Evolutionary conservation across 35 echinoderm and acorn worm genomes (phyloP).

Genomic region (Apostichopus japonicus): DNA sequence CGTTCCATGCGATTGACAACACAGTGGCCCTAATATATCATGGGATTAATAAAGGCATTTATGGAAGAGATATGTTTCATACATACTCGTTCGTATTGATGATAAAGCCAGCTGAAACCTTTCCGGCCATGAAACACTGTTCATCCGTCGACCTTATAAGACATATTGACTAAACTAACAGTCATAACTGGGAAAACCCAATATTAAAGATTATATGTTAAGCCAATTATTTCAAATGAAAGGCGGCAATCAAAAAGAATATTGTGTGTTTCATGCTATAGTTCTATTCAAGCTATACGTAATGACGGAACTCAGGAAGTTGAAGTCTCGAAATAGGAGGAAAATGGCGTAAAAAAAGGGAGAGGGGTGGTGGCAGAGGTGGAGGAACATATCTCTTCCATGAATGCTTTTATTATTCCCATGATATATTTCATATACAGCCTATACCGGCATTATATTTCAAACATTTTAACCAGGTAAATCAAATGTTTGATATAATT

Average conservation of each 20-base stretch:
- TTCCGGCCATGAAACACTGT: constrained; percentile 2
- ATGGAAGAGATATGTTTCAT: background rate
- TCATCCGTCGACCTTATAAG: too few relatives aligned
- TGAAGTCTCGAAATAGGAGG: background rate
- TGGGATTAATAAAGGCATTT: background rate
- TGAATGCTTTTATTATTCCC: background rate
- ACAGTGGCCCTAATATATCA: background rate
- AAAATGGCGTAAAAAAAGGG: too few relatives aligned
- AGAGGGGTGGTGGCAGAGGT: background rate
- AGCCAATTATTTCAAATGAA: too few relatives aligned
- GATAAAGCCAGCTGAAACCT: background rate
- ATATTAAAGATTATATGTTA: too few relatives aligned
- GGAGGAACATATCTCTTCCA: background rate
- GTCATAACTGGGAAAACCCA: too few relatives aligned
- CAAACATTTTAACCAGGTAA: too few relatives aligned
- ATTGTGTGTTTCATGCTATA: too few relatives aligned
- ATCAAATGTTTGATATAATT: too few relatives aligned
- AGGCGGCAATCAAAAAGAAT: too few relatives aligned
- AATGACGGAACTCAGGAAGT: background rate
- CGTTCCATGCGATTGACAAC: background rate
- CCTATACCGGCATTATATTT: too few relatives aligned
- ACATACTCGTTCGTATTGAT: background rate
- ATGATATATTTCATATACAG: background rate
- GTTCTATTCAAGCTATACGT: too few relatives aligned
- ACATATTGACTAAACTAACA: too few relatives aligned